Percentiles rank a stretch among this genome's conserved stretches.
These are phyloP conservation scores for Melospiza melodia DNA, from an alignment of 2,113 vertebrate genomes.

Conservation along the genomic window DNA sequence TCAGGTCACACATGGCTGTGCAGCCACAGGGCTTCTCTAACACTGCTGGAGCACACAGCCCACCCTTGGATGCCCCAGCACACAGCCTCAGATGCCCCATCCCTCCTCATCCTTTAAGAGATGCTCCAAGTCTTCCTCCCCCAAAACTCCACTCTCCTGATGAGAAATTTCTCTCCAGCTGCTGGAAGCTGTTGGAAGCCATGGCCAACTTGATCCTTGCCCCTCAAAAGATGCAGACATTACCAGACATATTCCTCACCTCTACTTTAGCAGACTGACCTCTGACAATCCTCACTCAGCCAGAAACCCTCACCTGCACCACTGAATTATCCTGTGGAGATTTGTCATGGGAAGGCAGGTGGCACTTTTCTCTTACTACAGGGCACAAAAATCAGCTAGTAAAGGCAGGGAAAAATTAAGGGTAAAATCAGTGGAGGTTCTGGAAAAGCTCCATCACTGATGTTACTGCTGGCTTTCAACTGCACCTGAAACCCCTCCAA, in stretches of 20 bases:
- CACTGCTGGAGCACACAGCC: background rate
- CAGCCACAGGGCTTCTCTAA: background rate
- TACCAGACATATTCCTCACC: background rate
- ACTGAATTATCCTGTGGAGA: background rate
- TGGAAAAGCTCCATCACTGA: background rate
- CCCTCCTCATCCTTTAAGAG: background rate
- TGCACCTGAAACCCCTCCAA: background rate
- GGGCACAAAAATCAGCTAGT: background rate
- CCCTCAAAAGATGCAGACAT: background rate
- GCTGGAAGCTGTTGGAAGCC: background rate
- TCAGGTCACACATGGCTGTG: rapidly evolving
- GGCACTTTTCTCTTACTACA: background rate
- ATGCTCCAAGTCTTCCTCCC: background rate
- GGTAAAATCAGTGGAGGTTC: background rate
- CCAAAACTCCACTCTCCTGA: background rate
- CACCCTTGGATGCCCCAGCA: background rate
- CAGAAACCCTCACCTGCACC: background rate
- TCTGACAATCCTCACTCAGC: background rate
- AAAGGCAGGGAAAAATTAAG: background rate
- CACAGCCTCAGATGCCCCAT: background rate
- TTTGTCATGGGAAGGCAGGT: background rate
- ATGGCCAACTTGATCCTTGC: background rate
- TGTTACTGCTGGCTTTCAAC: background rate
- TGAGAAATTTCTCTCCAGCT: background rate
- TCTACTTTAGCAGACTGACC: background rate